A percentile compares a stretch with the other conserved stretches of the same genome.
Evolutionary conservation across 2,797 vertebrate species (phyloP).

Genomic region (Forpus xanthops): DNA sequence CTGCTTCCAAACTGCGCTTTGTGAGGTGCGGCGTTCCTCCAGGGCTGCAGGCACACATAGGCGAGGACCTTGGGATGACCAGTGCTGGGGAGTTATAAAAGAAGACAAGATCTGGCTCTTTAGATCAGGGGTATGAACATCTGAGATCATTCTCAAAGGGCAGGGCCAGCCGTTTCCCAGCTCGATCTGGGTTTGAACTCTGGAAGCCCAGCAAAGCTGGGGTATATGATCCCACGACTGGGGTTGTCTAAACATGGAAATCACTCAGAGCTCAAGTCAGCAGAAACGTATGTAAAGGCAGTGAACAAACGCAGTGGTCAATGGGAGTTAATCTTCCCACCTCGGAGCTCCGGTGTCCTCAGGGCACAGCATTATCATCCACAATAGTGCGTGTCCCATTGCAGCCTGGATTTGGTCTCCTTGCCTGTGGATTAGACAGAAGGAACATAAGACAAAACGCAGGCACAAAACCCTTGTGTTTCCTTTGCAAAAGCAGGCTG

Average conservation of each 20-base stretch:
- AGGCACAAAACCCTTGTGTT: constrained; percentile 44
- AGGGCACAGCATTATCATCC: neutral
- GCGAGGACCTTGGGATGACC: neutral
- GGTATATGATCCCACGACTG: neutral
- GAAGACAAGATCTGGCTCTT: neutral
- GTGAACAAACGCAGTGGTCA: neutral
- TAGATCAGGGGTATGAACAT: neutral
- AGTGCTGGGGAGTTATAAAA: neutral
- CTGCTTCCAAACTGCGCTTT: neutral
- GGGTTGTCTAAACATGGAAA: constrained; percentile 29
- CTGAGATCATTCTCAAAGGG: neutral
- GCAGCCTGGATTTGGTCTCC: constrained; percentile 37
- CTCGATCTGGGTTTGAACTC: constrained; percentile 21
- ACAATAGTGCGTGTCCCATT: constrained; percentile 35
- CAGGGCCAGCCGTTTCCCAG: neutral
- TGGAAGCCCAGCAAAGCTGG: neutral
- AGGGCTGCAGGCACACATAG: neutral
- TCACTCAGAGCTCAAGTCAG: constrained; percentile 15
- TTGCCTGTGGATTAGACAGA: constrained; percentile 34
- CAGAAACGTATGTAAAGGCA: neutral
- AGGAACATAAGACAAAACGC: constrained; percentile 58
- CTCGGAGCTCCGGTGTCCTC: neutral
- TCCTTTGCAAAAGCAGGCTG: constrained; percentile 51
- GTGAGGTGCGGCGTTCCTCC: neutral
- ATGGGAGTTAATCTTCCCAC: neutral